These are phyloP conservation scores for Sebastes iracundus DNA, from an alignment of 2,797 vertebrate genomes.

Conservation along the genomic window DNA sequence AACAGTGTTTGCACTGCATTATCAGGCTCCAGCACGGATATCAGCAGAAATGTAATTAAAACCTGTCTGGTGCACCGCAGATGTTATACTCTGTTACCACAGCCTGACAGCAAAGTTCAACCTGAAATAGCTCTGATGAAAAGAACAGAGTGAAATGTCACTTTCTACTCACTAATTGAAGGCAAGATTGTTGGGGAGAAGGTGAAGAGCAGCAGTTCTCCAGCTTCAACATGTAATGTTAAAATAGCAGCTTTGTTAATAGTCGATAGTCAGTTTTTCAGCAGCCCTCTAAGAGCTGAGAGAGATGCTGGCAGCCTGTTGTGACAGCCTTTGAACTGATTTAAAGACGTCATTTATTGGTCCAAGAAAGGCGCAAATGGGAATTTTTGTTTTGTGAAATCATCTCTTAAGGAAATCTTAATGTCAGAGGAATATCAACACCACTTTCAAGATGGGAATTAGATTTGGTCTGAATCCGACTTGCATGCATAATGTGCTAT, in stretches of 20 bases:
- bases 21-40: constrained; percentile 59
- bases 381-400: constrained; percentile 52
- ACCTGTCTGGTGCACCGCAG: constrained; percentile 60
- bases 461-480: constrained; percentile 12
- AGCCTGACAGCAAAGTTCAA: constrained; percentile 68
- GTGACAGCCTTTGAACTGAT: constrained; percentile 47
- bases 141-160: constrained; percentile 71
- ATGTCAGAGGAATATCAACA: constrained; percentile 51
- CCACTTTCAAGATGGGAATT: constrained; percentile 34
- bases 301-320: constrained; percentile 29
- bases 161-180: constrained; percentile 74
- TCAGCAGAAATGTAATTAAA: constrained; percentile 74
- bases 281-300: constrained; percentile 18
- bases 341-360: constrained; percentile 60
- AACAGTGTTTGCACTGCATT: constrained; percentile 51
- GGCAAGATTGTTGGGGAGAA: constrained; percentile 42
- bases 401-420: constrained; percentile 50
- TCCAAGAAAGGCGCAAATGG: constrained; percentile 18
- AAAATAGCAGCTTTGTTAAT: constrained; percentile 63
- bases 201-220: constrained; percentile 52
- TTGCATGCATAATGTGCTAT: constrained; percentile 13
- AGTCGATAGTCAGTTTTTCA: constrained; percentile 18
- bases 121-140: constrained; percentile 71
- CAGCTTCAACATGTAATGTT: constrained; percentile 41
- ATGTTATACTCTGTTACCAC: constrained; percentile 66